Evolutionary conservation across 2,113 vertebrate genomes (phyloP).

Genomic region (Embiotoca jacksoni): DNA sequence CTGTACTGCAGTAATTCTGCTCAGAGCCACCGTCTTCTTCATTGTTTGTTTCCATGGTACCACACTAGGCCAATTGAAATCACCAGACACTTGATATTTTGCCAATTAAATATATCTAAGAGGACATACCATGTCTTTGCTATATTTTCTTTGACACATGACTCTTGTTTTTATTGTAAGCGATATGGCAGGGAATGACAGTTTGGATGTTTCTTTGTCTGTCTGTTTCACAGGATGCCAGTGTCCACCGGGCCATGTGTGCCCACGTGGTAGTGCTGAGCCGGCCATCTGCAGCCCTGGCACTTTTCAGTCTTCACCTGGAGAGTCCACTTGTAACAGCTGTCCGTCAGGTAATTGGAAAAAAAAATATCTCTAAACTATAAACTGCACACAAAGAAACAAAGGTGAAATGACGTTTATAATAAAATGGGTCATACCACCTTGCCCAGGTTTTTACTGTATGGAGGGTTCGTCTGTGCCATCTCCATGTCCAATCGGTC

Average conservation of each 20-base stretch:
- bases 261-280: slow-evolving; percentile 85
- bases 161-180: slow-evolving; percentile 8
- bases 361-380: background rate
- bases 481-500: slow-evolving; percentile 86
- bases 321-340: slow-evolving; percentile 69
- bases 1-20: background rate
- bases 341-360: slow-evolving; percentile 66
- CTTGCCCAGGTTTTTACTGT: slow-evolving; percentile 86
- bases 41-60: slow-evolving; percentile 43
- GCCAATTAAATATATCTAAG: background rate
- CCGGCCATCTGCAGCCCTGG: slow-evolving; percentile 86
- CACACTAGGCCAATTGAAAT: slow-evolving; percentile 17
- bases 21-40: slow-evolving; percentile 11
- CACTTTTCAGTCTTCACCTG: slow-evolving; percentile 85
- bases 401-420: slow-evolving; percentile 4
- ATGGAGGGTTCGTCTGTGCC: slow-evolving; percentile 83
- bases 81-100: background rate
- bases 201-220: slow-evolving; percentile 13
- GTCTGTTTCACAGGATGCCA: slow-evolving; percentile 65
- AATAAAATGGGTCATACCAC: slow-evolving; percentile 13
- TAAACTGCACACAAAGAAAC: slow-evolving; percentile 11
- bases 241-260: slow-evolving; percentile 87
- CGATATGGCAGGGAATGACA: background rate
- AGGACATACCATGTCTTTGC: background rate
- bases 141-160: background rate